Conservation (phyloP, 1,140 invertebrate genomes). For the Caerostris extrusa region DNA sequence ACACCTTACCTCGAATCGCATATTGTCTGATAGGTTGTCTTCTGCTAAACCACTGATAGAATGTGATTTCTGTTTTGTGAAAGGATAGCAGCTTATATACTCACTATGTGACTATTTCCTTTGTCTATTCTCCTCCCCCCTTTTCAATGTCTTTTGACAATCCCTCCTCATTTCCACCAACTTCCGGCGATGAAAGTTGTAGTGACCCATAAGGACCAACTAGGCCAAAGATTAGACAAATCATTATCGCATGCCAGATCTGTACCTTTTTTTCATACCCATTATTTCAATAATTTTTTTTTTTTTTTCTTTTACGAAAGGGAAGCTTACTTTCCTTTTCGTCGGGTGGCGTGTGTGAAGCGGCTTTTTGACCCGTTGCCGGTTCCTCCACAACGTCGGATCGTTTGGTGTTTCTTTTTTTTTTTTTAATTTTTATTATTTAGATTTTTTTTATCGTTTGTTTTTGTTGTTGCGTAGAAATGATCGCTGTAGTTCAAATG, state of each 20-base stretch:
- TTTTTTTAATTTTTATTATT: background rate
- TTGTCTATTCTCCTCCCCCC: slow-evolving; percentile 21
- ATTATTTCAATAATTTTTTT: slow-evolving; percentile 59
- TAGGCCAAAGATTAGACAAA: slow-evolving; percentile 72
- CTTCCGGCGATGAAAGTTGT: slow-evolving; percentile 49
- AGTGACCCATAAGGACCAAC: slow-evolving; percentile 68
- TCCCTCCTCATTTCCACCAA: background rate
- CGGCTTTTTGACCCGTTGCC: slow-evolving; percentile 74
- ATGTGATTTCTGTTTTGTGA: slow-evolving; percentile 29
- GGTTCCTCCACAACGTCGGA: background rate
- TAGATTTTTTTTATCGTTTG: background rate
- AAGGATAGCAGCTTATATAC: slow-evolving; percentile 68
- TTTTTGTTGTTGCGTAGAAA: background rate
- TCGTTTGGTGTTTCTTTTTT: background rate
- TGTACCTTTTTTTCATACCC: slow-evolving; percentile 45
- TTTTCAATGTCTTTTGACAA: background rate
- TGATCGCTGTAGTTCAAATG: background rate
- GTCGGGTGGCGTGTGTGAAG: slow-evolving; percentile 61
- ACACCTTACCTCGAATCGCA: slow-evolving; percentile 49
- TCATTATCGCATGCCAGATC: slow-evolving; percentile 63
- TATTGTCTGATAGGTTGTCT: background rate
- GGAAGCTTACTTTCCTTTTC: slow-evolving; percentile 70
- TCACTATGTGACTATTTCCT: slow-evolving; percentile 72
- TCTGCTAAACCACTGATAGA: slow-evolving; percentile 37
- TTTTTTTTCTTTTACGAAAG: slow-evolving; percentile 3